Evolutionary conservation across 2,113 vertebrate species (phyloP), one percentile per base, ranked within the genome.

Genomic region (Spilogale gracilis): DNA sequence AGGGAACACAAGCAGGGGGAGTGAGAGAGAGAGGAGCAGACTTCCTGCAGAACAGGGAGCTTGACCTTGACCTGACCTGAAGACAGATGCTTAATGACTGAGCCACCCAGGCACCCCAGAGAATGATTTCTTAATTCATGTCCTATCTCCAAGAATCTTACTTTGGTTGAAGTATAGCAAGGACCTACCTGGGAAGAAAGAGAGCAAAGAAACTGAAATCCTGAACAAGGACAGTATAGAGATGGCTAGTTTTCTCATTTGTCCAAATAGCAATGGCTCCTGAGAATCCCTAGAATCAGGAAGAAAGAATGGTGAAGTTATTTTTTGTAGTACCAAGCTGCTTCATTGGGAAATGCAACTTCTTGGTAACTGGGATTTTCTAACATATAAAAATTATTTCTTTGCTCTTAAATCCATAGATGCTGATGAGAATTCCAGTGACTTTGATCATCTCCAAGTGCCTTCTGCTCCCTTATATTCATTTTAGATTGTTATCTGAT

Each of bases 351-450:
- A 76, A 76, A 60, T 71, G 69, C 43, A 94, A 95, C 69, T n/a
- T 60, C 71, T 89, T 79, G 5, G 65, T 76, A 50, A 90, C 1
- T 27, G 74, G 89, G 56, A 78, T 74, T 94, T 94, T 94, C 43
- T 81, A 69, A 97, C 30, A 20, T 38, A n/a, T 43, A 87, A 76
- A 91, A 79, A 67, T 91, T 73, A 30, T 69, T 76, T 87, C 16
- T 58, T 74, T 83, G 38, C 5, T 6, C 23, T 78, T 78, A 73
- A 45, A 89, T 76, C 56, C 52, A 73, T 21, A n/a, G 12, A n/a
- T n/a, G 43, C 14, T 48, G 38, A 60, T 32, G 10, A 74, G 45
- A 89, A 84, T 80, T 73, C 56, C 10, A 58, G 80, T n/a, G 58
- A 58, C 86, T 65, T 71, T 76, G 43, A 25, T 45, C 78, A 71